Percentiles rank a stretch among this genome's conserved stretches.
phyloP scores from a whole-genome alignment of 2,113 vertebrate genomes.

The human (Homo sapiens) region DNA sequence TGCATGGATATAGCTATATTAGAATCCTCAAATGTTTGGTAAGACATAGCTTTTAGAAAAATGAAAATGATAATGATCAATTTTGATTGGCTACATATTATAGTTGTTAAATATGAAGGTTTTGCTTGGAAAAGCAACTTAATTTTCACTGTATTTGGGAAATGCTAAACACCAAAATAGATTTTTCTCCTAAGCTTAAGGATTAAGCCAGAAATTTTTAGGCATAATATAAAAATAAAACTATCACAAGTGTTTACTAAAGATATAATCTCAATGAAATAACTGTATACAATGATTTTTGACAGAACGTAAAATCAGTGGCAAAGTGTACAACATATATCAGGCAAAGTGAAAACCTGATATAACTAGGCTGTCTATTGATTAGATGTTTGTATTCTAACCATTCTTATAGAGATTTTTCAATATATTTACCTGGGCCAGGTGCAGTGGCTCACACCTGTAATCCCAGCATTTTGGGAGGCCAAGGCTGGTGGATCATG shows the following conservation, averaged over 20 bases:
- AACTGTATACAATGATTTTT: background rate
- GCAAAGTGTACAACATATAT: background rate
- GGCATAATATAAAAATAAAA: slow-evolving; percentile 1
- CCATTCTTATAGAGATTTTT: background rate
- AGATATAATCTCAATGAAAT: background rate
- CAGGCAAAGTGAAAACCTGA: background rate
- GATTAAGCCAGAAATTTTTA: background rate
- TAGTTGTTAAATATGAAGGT: background rate
- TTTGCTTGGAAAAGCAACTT: background rate
- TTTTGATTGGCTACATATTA: background rate
- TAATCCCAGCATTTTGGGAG: too few species aligned
- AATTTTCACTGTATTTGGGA: background rate
- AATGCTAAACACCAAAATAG: background rate
- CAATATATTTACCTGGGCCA: background rate
- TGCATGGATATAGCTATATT: background rate
- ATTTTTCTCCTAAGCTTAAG: background rate
- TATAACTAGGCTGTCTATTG: background rate
- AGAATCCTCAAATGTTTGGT: background rate
- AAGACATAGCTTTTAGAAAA: background rate
- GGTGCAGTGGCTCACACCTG: too few species aligned
- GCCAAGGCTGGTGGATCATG: too few species aligned
- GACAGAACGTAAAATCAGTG: slow-evolving; percentile 32
- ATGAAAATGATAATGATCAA: background rate
- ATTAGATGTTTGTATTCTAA: background rate
- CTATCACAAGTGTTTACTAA: background rate